Base-by-base conservation (phyloP, 2,113 vertebrate species). In the Pangasianodon hypophthalmus region DNA sequence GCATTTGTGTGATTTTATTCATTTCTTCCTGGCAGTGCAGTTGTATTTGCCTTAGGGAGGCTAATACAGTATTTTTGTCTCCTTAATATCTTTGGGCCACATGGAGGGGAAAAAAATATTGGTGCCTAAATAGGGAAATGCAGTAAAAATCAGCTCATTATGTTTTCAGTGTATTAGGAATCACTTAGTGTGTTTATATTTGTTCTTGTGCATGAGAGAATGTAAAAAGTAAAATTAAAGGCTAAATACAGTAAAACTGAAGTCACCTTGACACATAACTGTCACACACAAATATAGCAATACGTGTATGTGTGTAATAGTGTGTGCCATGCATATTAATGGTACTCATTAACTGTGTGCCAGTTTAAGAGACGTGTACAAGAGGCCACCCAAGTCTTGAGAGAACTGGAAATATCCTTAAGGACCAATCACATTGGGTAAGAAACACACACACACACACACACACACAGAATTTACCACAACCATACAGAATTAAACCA, bases 361-460 rank as follows among this genome's bases (percentile, higher is more conserved):
- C 89, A 97, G 97, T 97, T 96, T 90, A 97, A 96, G 93, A 96
- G 96, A 90, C 93, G 95, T 4, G 95, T 96, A 62, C 97, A 97
- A 93, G 98, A 99, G 91, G 97, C 97, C 0, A 98, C 98, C 0
- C 97, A 98, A 93, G 93, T 98, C 92, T 96, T 99, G 14, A 94
- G 97, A 93, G 98, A 99, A 92, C 93, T 99, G 94, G 98, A 99
- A 94, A 99, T 98, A 90, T 99, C 98, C 90, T 93, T 99, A 92
- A 96, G 98, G 92, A 99, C 98, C 88, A 99, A 99, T 93, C 96
- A 98, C 89, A 99, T 99, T 0, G 98, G 98, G 98, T 99, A 88
- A 96, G 96, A 88, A 21, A 88, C 29, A 75, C 87, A 80, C 29
- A n/a, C 77, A 64, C 3, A 41, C 75, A 48, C 73, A 80, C 41